Conservation (phyloP, 1,140 invertebrate species). For the Cydia strobilella region DNA sequence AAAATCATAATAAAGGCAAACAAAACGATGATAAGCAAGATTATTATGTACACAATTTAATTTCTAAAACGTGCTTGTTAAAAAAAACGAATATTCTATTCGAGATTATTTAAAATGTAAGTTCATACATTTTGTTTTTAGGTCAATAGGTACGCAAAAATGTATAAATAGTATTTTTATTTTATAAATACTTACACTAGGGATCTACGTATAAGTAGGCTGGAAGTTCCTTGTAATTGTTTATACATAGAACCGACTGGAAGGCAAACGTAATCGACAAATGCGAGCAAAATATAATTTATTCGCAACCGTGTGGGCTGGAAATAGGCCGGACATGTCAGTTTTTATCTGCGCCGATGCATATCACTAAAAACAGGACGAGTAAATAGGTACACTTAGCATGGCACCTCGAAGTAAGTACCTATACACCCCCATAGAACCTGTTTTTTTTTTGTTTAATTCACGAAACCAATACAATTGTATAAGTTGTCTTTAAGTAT, state of each 20-base stretch:
- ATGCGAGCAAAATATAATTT: conserved; percentile 40
- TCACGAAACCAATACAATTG: neutral
- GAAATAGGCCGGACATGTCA: conserved; percentile 44
- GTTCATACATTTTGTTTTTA: no score
- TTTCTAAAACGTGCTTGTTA: neutral
- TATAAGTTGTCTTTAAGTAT: no score
- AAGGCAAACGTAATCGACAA: neutral
- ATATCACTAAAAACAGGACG: conserved; percentile 39
- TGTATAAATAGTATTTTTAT: no score
- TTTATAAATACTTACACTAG: no score
- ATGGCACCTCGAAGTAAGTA: neutral
- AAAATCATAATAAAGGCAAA: neutral
- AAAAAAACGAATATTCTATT: neutral
- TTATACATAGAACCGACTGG: neutral
- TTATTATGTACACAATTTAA: conserved; percentile 8
- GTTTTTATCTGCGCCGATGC: conserved; percentile 45
- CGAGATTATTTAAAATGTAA: neutral
- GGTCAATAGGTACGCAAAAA: no score
- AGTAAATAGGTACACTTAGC: conserved; percentile 20
- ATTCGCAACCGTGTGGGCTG: conserved; percentile 37
- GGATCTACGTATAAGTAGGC: neutral
- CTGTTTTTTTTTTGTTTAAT: neutral
- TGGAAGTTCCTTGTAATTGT: neutral
- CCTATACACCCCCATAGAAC: neutral
- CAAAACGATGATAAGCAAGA: neutral